Conservation (phyloP, 2,888 invertebrate genomes). For the Cryptosula pallasiana region DNA sequence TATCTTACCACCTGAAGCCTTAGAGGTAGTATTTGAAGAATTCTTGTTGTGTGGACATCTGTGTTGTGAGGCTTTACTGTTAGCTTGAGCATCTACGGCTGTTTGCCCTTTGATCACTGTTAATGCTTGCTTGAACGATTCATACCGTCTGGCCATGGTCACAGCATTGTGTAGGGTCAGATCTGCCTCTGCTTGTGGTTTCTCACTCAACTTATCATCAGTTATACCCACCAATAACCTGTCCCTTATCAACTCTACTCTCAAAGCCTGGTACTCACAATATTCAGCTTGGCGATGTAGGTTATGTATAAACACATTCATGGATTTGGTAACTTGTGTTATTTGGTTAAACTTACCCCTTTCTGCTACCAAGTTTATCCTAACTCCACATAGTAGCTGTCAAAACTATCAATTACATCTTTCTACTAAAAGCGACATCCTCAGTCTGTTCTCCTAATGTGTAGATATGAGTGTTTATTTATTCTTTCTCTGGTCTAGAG, state of each 20-base stretch:
- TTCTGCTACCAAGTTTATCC: not conserved
- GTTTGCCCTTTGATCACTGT: no score
- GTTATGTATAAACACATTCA: not conserved
- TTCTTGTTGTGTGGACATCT: no score
- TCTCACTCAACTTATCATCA: not conserved
- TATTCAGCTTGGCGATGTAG: not conserved
- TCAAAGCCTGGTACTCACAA: not conserved
- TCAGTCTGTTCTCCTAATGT: not conserved
- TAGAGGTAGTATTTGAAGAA: no score
- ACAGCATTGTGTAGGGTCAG: not conserved
- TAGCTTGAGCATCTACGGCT: no score
- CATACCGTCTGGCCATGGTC: not conserved
- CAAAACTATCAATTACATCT: not conserved
- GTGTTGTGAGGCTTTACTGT: no score
- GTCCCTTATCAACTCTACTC: not conserved
- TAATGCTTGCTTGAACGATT: not conserved
- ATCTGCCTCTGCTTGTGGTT: not conserved
- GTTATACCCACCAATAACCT: not conserved
- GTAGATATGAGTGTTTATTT: not conserved
- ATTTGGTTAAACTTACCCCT: not conserved
- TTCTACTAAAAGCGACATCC: not conserved
- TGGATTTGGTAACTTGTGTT: no score
- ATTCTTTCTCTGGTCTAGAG: not conserved
- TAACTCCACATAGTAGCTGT: not conserved
- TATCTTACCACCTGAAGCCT: no score